Conservation (phyloP, 2,113 vertebrate species). For the Podocnemis expansa region DNA sequence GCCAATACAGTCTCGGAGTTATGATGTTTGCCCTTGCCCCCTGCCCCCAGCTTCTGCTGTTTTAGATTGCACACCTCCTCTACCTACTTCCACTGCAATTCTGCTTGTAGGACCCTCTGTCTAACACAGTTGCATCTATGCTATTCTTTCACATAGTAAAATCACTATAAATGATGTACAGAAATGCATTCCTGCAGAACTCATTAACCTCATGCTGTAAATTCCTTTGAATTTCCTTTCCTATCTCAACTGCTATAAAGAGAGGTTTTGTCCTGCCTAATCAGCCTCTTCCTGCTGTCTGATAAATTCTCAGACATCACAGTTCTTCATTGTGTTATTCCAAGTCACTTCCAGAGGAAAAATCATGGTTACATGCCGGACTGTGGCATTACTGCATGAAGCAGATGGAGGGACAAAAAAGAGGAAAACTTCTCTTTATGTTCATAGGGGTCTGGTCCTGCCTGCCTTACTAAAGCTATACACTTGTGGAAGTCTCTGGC, state of each 20-base stretch:
- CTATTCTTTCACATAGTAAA: constrained; percentile 7
- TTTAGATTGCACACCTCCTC: not conserved
- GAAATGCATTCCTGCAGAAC: not conserved
- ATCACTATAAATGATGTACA: not conserved
- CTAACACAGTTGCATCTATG: not conserved
- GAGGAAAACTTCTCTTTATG: constrained; percentile 1
- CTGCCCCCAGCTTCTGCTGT: not conserved
- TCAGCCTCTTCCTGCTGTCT: constrained; percentile 2
- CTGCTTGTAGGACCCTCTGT: not conserved
- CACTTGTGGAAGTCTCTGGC: not conserved
- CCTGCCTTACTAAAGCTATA: not conserved
- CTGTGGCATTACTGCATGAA: not conserved
- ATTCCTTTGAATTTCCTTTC: constrained; percentile 1
- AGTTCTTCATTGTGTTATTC: not conserved
- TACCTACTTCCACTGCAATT: not conserved
- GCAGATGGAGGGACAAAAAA: not conserved
- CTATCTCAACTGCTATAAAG: not conserved
- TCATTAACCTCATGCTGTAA: not conserved
- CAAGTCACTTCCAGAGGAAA: constrained; percentile 1
- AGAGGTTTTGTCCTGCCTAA: not conserved
- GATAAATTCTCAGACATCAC: constrained; percentile 3
- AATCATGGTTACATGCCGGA: not conserved
- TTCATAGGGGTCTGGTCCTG: fast-evolving
- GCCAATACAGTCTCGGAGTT: not conserved
- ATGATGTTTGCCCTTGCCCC: not conserved